Conservation (phyloP, 2,113 vertebrate species). For the Glaucidium brasilianum region DNA sequence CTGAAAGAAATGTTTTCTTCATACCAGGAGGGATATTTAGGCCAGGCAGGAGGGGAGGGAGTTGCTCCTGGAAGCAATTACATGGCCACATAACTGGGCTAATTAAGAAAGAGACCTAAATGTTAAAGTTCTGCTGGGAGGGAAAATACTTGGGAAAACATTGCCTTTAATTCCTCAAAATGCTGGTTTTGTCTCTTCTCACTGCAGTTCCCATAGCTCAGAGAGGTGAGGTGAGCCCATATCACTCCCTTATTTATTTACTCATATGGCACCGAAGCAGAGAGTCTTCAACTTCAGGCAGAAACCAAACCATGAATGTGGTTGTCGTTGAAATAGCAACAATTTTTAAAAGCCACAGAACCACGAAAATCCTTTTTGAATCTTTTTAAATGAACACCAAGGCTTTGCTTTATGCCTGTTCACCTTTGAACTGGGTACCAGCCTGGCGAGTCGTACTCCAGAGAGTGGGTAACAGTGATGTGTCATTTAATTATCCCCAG, state of each 20-base stretch:
- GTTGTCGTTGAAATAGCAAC: not conserved
- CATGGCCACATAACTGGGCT: constrained; percentile 24
- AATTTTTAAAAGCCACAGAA: not conserved
- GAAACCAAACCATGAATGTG: not conserved
- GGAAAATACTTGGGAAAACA: not conserved
- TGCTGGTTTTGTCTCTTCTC: not conserved
- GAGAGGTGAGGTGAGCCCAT: not conserved
- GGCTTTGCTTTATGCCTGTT: not conserved
- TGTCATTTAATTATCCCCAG: not conserved
- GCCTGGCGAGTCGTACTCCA: rapidly evolving
- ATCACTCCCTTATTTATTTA: not conserved
- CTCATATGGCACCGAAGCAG: not conserved
- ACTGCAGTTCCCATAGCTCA: not conserved
- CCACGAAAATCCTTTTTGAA: not conserved
- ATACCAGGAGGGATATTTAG: constrained; percentile 8
- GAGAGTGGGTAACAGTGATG: not conserved
- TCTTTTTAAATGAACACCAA: not conserved
- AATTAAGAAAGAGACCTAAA: constrained; percentile 40
- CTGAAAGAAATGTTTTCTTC: constrained; percentile 42
- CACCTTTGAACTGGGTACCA: not conserved
- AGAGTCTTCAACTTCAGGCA: not conserved
- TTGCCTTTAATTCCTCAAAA: not conserved
- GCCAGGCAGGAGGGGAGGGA: constrained; percentile 26
- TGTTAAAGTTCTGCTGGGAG: not conserved
- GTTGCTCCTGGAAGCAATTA: constrained; percentile 44